Evolutionary conservation across 1,140 invertebrate species (phyloP).

Genomic region (Drosophila pallidifrons): DNA sequence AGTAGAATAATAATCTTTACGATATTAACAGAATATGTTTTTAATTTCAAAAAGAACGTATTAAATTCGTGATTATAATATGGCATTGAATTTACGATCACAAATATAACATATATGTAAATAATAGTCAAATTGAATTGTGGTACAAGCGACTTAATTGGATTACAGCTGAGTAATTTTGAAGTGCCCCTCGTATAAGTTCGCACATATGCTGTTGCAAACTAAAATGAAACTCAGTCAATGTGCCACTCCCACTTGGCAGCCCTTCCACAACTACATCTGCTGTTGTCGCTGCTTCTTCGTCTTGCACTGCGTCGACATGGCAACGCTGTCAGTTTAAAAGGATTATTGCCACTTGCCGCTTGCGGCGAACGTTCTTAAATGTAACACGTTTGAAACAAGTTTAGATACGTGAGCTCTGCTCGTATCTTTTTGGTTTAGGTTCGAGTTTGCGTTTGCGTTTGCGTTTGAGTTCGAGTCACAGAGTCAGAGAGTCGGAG

Average conservation of each 20-base stretch:
- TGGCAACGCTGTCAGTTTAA: slow-evolving; percentile 80
- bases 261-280: slow-evolving; percentile 16
- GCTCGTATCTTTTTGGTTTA: slow-evolving; percentile 42
- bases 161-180: not conserved
- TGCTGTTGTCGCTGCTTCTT: not conserved
- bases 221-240: slow-evolving; percentile 60
- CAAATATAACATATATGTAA: no score
- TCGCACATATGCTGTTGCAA: slow-evolving; percentile 46
- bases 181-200: slow-evolving; percentile 19
- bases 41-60: no score
- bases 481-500: slow-evolving; percentile 28
- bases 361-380: slow-evolving; percentile 80
- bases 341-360: slow-evolving; percentile 83
- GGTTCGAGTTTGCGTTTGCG: slow-evolving; percentile 37
- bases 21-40: no score
- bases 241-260: slow-evolving; percentile 71
- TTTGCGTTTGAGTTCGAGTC: slow-evolving; percentile 47
- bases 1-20: no score
- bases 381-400: slow-evolving; percentile 83
- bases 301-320: slow-evolving; percentile 32
- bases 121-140: no score
- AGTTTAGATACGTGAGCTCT: slow-evolving; percentile 76
- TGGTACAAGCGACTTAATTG: not conserved
- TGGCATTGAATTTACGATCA: no score
- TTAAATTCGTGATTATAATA: no score